These are phyloP conservation scores for Eupithecia subfuscata DNA, from an alignment of 2,888 invertebrate species.

Conservation along the genomic window DNA sequence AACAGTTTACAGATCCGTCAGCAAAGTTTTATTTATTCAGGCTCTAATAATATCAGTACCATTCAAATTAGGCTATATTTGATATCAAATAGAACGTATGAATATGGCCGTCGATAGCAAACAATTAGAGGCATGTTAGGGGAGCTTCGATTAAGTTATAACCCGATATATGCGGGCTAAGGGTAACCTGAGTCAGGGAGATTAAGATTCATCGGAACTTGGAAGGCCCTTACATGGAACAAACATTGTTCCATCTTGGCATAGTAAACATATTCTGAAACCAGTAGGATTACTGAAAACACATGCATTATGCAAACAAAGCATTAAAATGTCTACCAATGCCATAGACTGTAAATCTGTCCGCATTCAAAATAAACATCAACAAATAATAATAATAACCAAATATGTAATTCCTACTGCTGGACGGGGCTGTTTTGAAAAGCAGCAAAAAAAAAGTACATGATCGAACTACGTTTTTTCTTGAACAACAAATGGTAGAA, in stretches of 20 bases:
- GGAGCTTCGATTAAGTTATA: slow-evolving; percentile 81
- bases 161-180: slow-evolving; percentile 75
- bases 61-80: slow-evolving; percentile 30
- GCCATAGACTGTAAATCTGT: background rate
- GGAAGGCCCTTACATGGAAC: slow-evolving; percentile 80
- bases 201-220: slow-evolving; percentile 76
- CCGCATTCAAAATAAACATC: background rate
- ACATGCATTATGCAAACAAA: background rate
- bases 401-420: no score
- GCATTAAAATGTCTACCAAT: background rate
- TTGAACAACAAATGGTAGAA: no score
- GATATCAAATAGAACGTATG: slow-evolving; percentile 53
- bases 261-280: background rate
- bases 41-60: slow-evolving; percentile 20
- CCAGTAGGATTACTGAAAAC: slow-evolving; percentile 5
- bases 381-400: background rate
- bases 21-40: slow-evolving; percentile 26
- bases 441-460: background rate
- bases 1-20: background rate
- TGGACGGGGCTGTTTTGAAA: background rate
- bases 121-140: slow-evolving; percentile 82
- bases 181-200: slow-evolving; percentile 80
- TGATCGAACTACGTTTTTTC: background rate
- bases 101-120: slow-evolving; percentile 80
- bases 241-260: slow-evolving; percentile 82